These are phyloP conservation scores for Scophthalmus maximus DNA, from an alignment of 2,113 vertebrate genomes.

Conservation along the genomic window DNA sequence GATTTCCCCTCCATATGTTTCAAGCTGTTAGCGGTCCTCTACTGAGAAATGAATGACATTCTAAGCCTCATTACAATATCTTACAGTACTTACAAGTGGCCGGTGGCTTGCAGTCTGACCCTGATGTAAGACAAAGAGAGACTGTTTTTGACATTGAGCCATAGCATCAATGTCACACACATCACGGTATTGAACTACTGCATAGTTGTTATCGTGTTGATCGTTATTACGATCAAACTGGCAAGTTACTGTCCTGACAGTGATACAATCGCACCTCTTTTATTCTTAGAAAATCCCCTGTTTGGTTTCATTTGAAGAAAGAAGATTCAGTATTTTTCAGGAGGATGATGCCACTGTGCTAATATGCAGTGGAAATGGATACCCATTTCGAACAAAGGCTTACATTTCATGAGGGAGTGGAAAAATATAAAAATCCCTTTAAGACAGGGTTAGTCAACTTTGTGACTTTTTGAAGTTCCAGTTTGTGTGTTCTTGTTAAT, in stretches of 20 bases:
- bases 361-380: too few relatives aligned
- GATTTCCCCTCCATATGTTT: constrained; percentile 81
- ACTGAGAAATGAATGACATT: constrained; percentile 76
- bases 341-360: too few relatives aligned
- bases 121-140: constrained; percentile 26
- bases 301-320: not conserved
- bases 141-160: constrained; percentile 30
- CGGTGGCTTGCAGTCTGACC: constrained; percentile 50
- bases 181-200: not conserved
- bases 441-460: too few relatives aligned
- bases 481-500: too few relatives aligned
- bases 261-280: too few relatives aligned
- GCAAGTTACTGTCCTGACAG: too few relatives aligned
- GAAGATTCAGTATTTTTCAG: not conserved
- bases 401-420: too few relatives aligned
- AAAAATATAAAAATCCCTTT: too few relatives aligned
- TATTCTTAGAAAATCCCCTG: not conserved
- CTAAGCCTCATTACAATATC: constrained; percentile 65
- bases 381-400: too few relatives aligned
- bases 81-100: constrained; percentile 66
- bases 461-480: too few relatives aligned
- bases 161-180: not conserved
- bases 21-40: constrained; percentile 74
- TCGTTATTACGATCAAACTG: not conserved
- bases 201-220: not conserved